Conservation (phyloP, 2,888 invertebrate species). For the Tetheella fluctuosa region DNA sequence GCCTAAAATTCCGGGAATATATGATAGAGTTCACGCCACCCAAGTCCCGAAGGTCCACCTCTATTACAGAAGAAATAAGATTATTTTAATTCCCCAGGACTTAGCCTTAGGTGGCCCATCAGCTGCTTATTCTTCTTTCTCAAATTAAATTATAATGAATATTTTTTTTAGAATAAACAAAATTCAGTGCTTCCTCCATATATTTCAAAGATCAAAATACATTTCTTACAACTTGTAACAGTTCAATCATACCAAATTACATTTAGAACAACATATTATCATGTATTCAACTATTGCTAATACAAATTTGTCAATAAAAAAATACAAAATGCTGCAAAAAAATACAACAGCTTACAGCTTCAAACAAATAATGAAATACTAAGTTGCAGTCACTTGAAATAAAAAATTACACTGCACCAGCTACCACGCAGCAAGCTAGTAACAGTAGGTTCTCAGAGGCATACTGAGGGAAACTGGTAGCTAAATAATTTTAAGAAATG, state of each 20-base stretch:
- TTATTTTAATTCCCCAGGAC: no score
- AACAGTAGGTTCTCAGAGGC: conserved; percentile 18
- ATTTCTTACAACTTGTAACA: conserved; percentile 80
- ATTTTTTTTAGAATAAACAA: conserved; percentile 51
- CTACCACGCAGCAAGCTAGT: conserved; percentile 28
- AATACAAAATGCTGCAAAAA: conserved; percentile 72
- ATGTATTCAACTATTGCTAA: conserved; percentile 50
- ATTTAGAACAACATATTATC: conserved; percentile 64
- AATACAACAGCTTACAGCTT: conserved; percentile 68
- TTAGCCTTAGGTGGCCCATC: no score
- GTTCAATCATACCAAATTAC: conserved; percentile 79
- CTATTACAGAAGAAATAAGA: no score
- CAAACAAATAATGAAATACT: conserved; percentile 39
- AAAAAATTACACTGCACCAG: conserved; percentile 56
- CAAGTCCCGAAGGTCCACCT: no score
- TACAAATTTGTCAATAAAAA: conserved; percentile 62
- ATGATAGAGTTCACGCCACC: no score
- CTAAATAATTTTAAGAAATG: conserved; percentile 53
- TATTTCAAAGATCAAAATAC: conserved; percentile 83
- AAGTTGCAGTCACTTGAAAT: conserved; percentile 44
- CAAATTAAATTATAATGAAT: no score
- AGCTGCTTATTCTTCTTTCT: no score
- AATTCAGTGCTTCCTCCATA: conserved; percentile 66
- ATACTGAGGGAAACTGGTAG: conserved; percentile 37
- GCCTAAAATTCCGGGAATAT: no score